phyloP scores from a whole-genome alignment of 2,888 invertebrate species.

The Carterocephalus palaemon region DNA sequence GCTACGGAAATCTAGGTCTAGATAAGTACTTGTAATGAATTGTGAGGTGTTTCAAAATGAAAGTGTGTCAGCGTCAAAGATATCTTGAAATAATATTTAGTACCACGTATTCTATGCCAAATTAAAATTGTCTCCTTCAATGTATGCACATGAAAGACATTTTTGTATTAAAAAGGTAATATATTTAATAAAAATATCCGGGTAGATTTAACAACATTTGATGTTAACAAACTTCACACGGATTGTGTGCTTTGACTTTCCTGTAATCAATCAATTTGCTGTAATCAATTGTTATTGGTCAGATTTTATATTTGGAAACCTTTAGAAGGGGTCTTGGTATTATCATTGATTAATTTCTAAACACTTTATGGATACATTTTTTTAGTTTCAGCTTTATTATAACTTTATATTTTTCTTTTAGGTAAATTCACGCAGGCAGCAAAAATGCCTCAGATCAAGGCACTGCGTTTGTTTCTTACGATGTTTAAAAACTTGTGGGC shows the following conservation, averaged over 20 bases:
- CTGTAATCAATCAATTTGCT: no score
- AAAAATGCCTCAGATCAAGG: slow-evolving; percentile 39
- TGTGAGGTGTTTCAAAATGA: slow-evolving; percentile 2
- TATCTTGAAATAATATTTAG: slow-evolving; percentile 1
- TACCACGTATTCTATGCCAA: neutral
- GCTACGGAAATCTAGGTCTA: slow-evolving; percentile 3
- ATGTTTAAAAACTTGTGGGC: slow-evolving; percentile 41
- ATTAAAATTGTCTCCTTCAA: neutral
- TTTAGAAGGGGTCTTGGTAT: no score
- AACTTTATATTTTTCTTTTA: slow-evolving; percentile 28
- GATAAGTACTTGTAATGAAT: slow-evolving; percentile 7
- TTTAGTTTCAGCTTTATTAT: neutral
- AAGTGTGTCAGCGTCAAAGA: slow-evolving; percentile 7
- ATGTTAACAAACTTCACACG: no score
- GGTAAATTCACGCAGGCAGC: slow-evolving; percentile 48
- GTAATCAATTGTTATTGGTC: no score
- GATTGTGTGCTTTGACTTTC: no score
- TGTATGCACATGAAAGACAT: neutral
- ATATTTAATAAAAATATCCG: no score
- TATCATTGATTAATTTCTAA: no score
- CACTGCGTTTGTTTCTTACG: slow-evolving; percentile 40
- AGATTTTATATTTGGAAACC: no score
- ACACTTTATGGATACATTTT: no score
- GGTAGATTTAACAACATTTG: no score
- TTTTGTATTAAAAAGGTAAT: no score